These are phyloP conservation scores for Pterostichus madidus DNA, from an alignment of 2,888 invertebrate species.

Conservation along the genomic window DNA sequence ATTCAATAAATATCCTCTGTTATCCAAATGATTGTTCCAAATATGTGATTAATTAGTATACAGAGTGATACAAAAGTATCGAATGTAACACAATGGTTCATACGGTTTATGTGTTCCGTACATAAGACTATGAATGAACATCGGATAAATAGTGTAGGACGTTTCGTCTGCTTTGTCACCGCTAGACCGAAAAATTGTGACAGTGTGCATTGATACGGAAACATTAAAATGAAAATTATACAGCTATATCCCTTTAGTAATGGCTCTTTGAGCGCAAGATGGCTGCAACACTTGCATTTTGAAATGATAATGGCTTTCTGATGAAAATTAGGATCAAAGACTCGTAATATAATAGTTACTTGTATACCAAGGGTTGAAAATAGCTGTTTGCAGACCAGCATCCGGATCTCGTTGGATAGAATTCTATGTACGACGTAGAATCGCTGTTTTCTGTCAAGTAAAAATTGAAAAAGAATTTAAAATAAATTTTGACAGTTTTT, in stretches of 20 bases:
- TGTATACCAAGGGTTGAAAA: too few relatives aligned
- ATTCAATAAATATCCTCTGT: slow-evolving; percentile 28
- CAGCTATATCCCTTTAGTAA: slow-evolving; percentile 19
- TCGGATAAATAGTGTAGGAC: slow-evolving; percentile 20
- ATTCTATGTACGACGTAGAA: too few relatives aligned
- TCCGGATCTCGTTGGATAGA: too few relatives aligned
- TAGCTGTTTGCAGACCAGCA: too few relatives aligned
- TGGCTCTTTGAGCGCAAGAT: background rate
- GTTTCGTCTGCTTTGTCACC: slow-evolving; percentile 33
- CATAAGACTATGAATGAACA: slow-evolving; percentile 12
- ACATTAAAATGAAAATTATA: slow-evolving; percentile 51
- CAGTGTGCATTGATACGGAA: slow-evolving; percentile 38
- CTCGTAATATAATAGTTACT: too few relatives aligned
- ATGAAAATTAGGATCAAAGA: too few relatives aligned
- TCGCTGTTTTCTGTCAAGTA: too few relatives aligned
- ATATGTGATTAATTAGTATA: slow-evolving; percentile 31
- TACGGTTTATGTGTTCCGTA: too few relatives aligned
- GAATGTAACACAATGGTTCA: slow-evolving; percentile 35
- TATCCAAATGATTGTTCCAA: slow-evolving; percentile 19
- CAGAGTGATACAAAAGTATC: slow-evolving; percentile 26
- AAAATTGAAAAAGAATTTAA: too few relatives aligned
- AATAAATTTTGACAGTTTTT: too few relatives aligned
- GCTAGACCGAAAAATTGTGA: slow-evolving; percentile 56
- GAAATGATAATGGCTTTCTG: background rate
- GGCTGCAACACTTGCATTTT: background rate